Conservation (phyloP, 2,797 vertebrate species). For the Falco cherrug region DNA sequence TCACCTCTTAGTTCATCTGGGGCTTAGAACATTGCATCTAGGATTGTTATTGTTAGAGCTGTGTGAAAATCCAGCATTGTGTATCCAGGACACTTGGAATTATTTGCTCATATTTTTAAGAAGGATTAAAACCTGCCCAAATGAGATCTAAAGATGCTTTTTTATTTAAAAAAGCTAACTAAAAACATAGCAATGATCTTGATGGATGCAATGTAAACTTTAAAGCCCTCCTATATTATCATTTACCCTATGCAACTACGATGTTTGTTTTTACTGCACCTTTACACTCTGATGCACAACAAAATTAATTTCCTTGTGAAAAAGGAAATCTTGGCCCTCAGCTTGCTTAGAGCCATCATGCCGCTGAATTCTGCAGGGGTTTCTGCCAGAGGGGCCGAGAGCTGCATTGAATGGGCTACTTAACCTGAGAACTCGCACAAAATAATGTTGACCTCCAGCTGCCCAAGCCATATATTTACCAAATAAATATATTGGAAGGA, state of each 20-base stretch:
- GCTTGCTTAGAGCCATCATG: neutral
- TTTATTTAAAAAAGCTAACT: neutral
- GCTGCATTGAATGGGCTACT: neutral
- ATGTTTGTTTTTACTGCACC: neutral
- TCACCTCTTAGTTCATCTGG: neutral
- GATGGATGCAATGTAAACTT: neutral
- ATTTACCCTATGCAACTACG: neutral
- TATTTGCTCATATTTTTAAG: neutral
- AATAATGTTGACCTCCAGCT: neutral
- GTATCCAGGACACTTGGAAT: neutral
- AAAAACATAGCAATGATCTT: neutral
- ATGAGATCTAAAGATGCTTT: neutral
- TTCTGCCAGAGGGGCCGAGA: neutral
- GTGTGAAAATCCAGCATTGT: neutral
- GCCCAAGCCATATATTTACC: neutral
- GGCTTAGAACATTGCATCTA: neutral
- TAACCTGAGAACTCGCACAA: slow-evolving; percentile 2
- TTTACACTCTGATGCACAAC: neutral
- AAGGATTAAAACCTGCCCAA: neutral
- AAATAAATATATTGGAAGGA: neutral
- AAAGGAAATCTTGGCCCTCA: neutral
- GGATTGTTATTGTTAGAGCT: neutral
- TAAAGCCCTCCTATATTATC: neutral
- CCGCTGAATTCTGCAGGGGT: neutral
- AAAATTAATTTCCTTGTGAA: neutral